phyloP scores from a whole-genome alignment of 2,113 vertebrate species.

The Etheostoma cragini region DNA sequence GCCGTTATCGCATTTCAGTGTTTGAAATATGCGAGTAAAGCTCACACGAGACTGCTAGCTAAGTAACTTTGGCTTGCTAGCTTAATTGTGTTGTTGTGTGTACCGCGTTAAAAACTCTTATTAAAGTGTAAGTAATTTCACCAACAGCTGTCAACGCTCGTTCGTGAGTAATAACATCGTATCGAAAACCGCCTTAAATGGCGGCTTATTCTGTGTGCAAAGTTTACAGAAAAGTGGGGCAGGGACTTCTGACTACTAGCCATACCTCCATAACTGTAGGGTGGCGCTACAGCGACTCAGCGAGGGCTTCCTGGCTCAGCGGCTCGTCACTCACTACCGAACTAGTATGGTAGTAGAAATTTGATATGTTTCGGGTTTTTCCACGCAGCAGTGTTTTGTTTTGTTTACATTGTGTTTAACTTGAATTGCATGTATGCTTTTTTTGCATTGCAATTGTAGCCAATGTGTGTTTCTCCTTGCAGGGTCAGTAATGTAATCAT shows the following conservation, averaged over 20 bases:
- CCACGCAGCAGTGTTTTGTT: not conserved
- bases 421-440: not conserved
- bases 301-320: conserved; percentile 55
- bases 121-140: conserved; percentile 10
- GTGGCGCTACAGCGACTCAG: conserved; percentile 60
- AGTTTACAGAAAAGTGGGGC: conserved; percentile 83
- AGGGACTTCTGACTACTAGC: conserved; percentile 69
- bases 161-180: conserved; percentile 14
- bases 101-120: not conserved
- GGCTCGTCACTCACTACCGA: not conserved
- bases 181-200: conserved; percentile 75
- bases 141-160: not conserved
- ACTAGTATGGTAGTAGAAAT: not conserved
- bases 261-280: conserved; percentile 64
- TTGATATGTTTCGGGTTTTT: not conserved
- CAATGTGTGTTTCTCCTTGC: not conserved
- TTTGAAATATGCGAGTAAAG: not conserved
- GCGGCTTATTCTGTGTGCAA: conserved; percentile 81
- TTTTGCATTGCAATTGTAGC: not conserved
- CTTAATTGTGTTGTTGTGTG: not conserved
- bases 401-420: not conserved
- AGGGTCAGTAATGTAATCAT: conserved; percentile 3
- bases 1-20: conserved; percentile 21
- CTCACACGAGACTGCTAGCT: not conserved
- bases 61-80: not conserved